A percentile compares a stretch with the other conserved stretches of the same genome.
phyloP scores from a whole-genome alignment of 2,797 vertebrate genomes.

The Gymnocypris eckloni region DNA sequence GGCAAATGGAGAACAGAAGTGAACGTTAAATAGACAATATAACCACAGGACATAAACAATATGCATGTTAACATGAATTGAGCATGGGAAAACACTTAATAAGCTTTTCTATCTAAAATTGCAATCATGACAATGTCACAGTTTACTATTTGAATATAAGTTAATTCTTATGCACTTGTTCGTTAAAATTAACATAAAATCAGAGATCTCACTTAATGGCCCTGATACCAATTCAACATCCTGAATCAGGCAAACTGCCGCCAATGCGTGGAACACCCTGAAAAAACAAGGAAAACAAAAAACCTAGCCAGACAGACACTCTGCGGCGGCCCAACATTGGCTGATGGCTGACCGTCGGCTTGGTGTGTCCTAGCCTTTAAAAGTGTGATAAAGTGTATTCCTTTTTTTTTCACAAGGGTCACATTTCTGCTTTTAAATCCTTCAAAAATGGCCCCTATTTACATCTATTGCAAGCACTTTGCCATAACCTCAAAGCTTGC shows the following conservation, averaged over 20 bases:
- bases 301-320: too few relatives aligned
- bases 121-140: too few relatives aligned
- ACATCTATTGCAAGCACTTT: not conserved
- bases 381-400: not conserved
- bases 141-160: too few relatives aligned
- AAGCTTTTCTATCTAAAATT: not conserved
- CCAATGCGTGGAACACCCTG: too few relatives aligned
- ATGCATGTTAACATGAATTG: not conserved
- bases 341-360: too few relatives aligned
- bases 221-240: too few relatives aligned
- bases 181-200: too few relatives aligned
- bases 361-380: not conserved
- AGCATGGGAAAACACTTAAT: not conserved
- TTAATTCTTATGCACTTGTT: not conserved
- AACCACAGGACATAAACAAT: not conserved
- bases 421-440: constrained; percentile 1
- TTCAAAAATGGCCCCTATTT: not conserved
- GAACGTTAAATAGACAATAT: not conserved
- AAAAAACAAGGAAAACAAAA: too few relatives aligned
- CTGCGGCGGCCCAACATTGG: too few relatives aligned
- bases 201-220: too few relatives aligned
- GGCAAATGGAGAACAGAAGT: not conserved
- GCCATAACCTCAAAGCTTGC: not conserved
- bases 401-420: not conserved
- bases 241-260: too few relatives aligned